Conservation (phyloP, 1,140 invertebrate species). For the Palaemon carinicauda region DNA sequence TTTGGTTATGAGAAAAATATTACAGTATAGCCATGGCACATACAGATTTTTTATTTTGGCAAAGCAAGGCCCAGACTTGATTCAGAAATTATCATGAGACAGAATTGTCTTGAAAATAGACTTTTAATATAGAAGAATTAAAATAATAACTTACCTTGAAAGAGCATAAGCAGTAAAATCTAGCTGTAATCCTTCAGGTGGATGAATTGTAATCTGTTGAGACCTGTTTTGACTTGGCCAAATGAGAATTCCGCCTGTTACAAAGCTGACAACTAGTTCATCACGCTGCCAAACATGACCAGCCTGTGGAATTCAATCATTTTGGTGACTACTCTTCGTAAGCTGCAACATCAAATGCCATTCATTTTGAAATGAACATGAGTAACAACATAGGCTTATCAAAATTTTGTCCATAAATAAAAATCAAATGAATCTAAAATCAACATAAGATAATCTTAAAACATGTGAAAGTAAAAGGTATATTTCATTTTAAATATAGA, state of each 20-base stretch:
- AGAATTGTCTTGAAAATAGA: too few species aligned
- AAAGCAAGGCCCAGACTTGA: neutral
- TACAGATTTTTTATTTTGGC: neutral
- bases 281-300: conserved; percentile 45
- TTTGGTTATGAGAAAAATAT: neutral
- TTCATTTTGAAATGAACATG: too few species aligned
- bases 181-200: conserved; percentile 21
- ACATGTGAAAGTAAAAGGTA: too few species aligned
- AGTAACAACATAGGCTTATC: too few species aligned
- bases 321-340: neutral
- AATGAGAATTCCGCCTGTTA: conserved; percentile 7
- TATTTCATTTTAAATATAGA: too few species aligned
- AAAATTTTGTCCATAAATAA: neutral
- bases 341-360: neutral
- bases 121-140: too few species aligned
- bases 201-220: conserved; percentile 4
- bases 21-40: neutral
- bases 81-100: too few species aligned
- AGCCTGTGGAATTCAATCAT: neutral
- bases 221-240: conserved; percentile 2
- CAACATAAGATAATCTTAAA: too few species aligned
- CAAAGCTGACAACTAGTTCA: conserved; percentile 29
- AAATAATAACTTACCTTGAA: conserved; percentile 3
- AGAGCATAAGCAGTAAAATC: conserved; percentile 32
- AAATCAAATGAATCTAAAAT: neutral